Evolutionary conservation across 1,140 invertebrate genomes (phyloP), one percentile per base, ranked within the genome.

Genomic region (Dendroctonus ponderosae): DNA sequence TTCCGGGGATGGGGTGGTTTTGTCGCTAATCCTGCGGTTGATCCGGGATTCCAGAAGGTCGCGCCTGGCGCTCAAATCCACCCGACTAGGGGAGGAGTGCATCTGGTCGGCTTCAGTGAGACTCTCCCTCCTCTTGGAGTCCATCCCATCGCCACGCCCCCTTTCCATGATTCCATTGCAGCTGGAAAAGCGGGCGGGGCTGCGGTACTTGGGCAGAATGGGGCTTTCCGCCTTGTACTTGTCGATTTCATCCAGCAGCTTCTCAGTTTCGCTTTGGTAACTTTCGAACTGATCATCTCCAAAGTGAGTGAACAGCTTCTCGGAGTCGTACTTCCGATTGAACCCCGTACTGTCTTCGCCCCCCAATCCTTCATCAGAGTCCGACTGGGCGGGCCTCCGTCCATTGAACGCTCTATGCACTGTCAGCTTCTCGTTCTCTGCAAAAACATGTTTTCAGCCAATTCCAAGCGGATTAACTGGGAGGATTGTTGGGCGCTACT

Each of bases 321-420:
- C 65, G 8, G 62, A 42, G n/a, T 50, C 56, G 38, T 57, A 66
- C 46, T 66, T 66, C 26, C 67, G 26, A 12, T 62, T 72, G 46
- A 71, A 72, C n/a, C 69, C 70, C 4, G 66, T 67, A 54, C 82
- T 82, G 14, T 84, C 84, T 71, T 89, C 88, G 39, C 87, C 84
- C 7, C 88, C 89, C 0, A 91, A 75, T 0, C 89, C 89, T 76
- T 91, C 89, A 71, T 91, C 89, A 76, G 89, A 89, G 76, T 91
- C 89, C 15, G 86, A 88, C 67, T 85, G 72, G 60, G 57, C 81
- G 78, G 75, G 72, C 51, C 82, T 82, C 69, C 82, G 83, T 5
- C 69, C 70, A 61, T 77, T 72, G 53, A 75, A 82, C n/a, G 77
- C 78, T 59, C 84, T 83, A 68, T 85, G 83, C 26, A 84, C 73